Evolutionary conservation across 2,797 vertebrate genomes (phyloP), one percentile per base, ranked within the genome.

Genomic region (Poecilia picta): DNA sequence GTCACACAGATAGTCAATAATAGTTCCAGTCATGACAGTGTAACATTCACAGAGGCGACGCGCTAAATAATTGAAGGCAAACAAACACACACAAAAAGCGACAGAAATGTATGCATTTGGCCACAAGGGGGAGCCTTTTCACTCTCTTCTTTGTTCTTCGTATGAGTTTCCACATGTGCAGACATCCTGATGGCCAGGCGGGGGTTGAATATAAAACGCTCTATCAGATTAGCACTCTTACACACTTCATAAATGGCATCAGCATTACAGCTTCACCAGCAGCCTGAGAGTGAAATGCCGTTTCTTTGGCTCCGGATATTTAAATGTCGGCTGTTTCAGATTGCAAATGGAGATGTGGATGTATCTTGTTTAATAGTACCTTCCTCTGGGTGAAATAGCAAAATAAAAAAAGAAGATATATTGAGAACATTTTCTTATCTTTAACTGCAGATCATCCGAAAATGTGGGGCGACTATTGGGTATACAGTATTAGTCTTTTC

Each of bases 91-190:
- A 81, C 53, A 57, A 59, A 23, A 73, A 72, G 28, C 39, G 39
- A 33, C 11, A 43, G 72, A 71, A 7, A 16, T 15, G 81, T 47
- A 51, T 23, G 55, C 0, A 13, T 88, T 76, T 74, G 25, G 46
- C 93, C 94, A 94, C 91, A 86, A 92, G 94, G 16, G 82, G 93
- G 92, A 81, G 92, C 76, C 13, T 88, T 78, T 86, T 68, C 0
- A 59, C 31, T 46, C 77, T 1, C 31, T 77, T 64, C 83, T 88
- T 90, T 91, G 85, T 91, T 89, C 80, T 89, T 68, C 12, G 36
- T 15, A 75, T 57, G 77, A 76, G 75, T 49, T 66, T 72, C 62
- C 73, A 77, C 62, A 87, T 68, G 39, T 74, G 77, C 72, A 87
- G 51, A 73, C 68, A 79, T 47, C 64, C 62, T 74, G 71, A 80